phyloP scores from a whole-genome alignment of 2,113 vertebrate species.

The Phalacrocorax aristotelis region DNA sequence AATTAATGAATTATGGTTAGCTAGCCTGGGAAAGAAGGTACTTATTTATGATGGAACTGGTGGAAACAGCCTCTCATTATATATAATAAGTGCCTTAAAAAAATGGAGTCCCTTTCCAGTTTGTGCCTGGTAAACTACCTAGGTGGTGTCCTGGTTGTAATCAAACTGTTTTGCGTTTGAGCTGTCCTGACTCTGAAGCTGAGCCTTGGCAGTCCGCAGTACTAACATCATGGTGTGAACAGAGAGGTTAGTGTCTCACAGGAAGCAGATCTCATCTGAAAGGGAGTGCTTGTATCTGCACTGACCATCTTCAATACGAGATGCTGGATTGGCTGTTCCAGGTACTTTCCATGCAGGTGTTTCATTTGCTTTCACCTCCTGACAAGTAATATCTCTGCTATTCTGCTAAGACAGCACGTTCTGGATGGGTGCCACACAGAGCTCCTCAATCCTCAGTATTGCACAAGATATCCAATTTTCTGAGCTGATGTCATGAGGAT shows the following conservation, averaged over 20 bases:
- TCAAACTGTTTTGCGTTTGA: neutral
- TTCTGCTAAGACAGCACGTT: accelerated
- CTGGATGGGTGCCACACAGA: neutral
- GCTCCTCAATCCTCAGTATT: neutral
- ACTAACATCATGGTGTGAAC: neutral
- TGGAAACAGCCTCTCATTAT: neutral
- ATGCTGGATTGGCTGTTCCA: neutral
- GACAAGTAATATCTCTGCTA: neutral
- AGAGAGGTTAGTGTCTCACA: neutral
- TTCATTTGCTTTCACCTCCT: neutral
- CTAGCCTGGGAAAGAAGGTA: neutral
- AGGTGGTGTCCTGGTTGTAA: neutral
- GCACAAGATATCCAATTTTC: neutral
- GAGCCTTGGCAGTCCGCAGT: neutral
- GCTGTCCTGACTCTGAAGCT: neutral
- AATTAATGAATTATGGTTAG: neutral
- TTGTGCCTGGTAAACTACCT: neutral
- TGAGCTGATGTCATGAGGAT: neutral
- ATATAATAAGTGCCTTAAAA: neutral
- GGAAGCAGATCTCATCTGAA: neutral
- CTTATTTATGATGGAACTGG: neutral
- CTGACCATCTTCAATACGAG: neutral
- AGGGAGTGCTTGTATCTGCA: neutral
- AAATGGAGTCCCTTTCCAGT: neutral
- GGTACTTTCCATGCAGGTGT: neutral